Base-by-base conservation (phyloP, 2,888 invertebrate genomes). In the Drosophila conformis region DNA sequence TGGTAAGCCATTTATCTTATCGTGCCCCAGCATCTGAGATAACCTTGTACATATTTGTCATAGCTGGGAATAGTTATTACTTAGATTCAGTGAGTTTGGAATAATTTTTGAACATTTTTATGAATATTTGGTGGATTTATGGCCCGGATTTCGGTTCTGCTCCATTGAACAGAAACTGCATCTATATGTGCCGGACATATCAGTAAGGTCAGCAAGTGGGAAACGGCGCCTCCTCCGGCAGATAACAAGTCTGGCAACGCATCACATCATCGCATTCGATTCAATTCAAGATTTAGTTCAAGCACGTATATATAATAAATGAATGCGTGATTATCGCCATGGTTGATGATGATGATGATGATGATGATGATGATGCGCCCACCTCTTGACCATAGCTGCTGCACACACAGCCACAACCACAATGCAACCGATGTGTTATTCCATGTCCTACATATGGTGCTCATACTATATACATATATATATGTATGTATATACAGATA, bases 261-360 rank as follows among this genome's bases (percentile, higher is more conserved):
- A 58, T 64, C 25, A 49, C 48, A 67, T 66, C 79, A 69, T 66
- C 79, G 73, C 27, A 56, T 15, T 56, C 15, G 38, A 58, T 38
- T 69, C 56, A 58, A 78, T 73, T 80, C 64, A 82, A 82, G 72
- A 85, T 82, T 81, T 71, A 66, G 86, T 72, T 84, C 83, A 84
- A 52, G 25, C 80, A 76, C 67, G 58, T 77, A 52, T 40, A 40
- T 78, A 59, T 36, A 40, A 46, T 46, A 49, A 29, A 42, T 3
- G 35, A 71, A 42, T 62, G 48, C 40, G 52, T 61, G 57, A 78
- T 73, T 74, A 75, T 79, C 80, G 31, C 42, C 42, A 42, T 13
- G 42, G 42, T 10, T 33, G 4, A 33, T 33, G 33, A 11, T 40
- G 31, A 46, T 61, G 18, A 46, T 31, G 18, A 46, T 31, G 31